Conservation (phyloP, 92 coral and sea anemone genomes). For the Bergia puertoricense region DNA sequence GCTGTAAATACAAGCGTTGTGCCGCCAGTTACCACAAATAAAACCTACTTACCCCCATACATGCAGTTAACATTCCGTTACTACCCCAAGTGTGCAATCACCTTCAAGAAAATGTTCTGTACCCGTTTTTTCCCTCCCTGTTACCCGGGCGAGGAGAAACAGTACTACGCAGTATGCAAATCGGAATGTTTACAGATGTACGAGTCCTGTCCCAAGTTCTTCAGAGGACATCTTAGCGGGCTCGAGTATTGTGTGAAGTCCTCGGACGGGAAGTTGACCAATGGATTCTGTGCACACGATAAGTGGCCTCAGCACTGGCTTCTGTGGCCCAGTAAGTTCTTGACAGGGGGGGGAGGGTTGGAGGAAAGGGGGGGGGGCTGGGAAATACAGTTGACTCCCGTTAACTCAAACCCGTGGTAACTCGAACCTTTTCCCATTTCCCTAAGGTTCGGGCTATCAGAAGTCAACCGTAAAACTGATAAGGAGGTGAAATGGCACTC, state of each 20-base stretch:
- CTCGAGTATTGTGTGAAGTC: conserved; percentile 7
- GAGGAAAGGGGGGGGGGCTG: background rate
- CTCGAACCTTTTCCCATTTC: no score
- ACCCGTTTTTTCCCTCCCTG: conserved; percentile 30
- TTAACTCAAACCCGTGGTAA: no score
- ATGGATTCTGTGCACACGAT: conserved; percentile 29
- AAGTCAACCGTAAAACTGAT: no score
- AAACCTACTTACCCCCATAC: conserved; percentile 18
- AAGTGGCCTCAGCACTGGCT: conserved; percentile 37
- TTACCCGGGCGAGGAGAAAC: conserved; percentile 21
- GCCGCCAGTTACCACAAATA: background rate
- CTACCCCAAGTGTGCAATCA: conserved; percentile 21
- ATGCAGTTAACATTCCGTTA: conserved; percentile 26
- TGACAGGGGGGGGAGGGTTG: no score
- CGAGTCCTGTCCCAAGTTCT: conserved; percentile 17
- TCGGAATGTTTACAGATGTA: conserved; percentile 23
- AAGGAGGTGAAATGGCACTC: no score
- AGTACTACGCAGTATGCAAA: conserved; percentile 1
- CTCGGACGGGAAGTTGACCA: background rate
- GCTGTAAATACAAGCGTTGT: conserved; percentile 12
- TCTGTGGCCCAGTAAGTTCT: conserved; percentile 35
- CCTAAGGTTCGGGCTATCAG: no score
- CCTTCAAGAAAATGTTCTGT: conserved; percentile 3
- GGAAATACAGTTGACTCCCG: no score
- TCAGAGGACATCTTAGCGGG: conserved; percentile 6